Conservation (phyloP, 1,140 invertebrate genomes). For the Oscheius sp. region DNA sequence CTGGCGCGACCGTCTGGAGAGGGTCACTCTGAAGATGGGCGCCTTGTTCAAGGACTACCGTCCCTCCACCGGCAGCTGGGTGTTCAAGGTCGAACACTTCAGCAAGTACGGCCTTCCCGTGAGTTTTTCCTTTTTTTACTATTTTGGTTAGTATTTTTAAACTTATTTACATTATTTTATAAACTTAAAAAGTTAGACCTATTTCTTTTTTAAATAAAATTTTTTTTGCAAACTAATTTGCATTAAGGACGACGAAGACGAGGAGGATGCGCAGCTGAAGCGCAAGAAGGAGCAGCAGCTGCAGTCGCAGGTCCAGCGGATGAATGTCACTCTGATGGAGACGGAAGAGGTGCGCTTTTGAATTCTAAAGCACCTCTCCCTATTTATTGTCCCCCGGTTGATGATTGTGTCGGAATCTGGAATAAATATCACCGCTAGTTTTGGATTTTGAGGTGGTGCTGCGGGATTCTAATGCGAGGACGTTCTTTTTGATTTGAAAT, state of each 20-base stretch:
- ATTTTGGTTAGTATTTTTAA: constrained; percentile 40
- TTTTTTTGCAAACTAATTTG: constrained; percentile 66
- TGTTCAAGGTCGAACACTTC: constrained; percentile 79
- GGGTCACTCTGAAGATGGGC: constrained; percentile 78
- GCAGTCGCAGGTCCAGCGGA: not conserved
- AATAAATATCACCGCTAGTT: not conserved
- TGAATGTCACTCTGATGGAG: not conserved
- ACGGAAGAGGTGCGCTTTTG: not conserved
- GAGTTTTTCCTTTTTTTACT: constrained; percentile 70
- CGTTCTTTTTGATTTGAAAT: no score
- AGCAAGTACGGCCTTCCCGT: constrained; percentile 85
- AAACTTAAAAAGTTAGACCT: not conserved
- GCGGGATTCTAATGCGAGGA: no score
- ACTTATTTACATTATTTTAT: not conserved
- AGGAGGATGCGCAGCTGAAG: constrained; percentile 25
- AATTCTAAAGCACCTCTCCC: not conserved
- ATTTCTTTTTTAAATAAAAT: not conserved
- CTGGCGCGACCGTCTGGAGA: constrained; percentile 80
- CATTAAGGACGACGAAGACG: constrained; percentile 58
- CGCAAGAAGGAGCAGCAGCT: not conserved
- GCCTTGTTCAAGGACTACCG: constrained; percentile 90
- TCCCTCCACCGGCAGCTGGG: constrained; percentile 92
- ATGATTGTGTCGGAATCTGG: no score
- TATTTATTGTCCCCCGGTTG: no score
- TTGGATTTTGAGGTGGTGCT: no score